Base-by-base conservation (phyloP, 2,113 vertebrate genomes). In the Chascanopsetta lugubris region DNA sequence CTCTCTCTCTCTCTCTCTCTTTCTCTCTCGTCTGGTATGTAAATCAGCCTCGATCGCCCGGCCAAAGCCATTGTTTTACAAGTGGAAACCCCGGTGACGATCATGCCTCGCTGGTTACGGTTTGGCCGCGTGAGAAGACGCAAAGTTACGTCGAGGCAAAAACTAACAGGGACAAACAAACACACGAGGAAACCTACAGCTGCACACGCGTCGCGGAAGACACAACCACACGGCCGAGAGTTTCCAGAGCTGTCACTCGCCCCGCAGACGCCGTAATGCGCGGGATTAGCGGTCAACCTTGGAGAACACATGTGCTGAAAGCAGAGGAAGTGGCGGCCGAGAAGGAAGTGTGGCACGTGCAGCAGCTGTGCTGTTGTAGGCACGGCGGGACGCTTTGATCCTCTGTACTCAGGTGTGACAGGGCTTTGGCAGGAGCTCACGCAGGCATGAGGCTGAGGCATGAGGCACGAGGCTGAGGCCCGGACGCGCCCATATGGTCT, bases 11-110 rank as follows among this genome's bases (percentile, higher is more conserved):
- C n/a, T n/a, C n/a, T n/a, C n/a, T n/a, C n/a, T n/a, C n/a, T n/a
- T n/a, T 68, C 67, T 6, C 76, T 51, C 65, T 78, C 70, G 77
- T 63, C 72, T 76, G 73, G 48, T 78, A 84, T 79, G 77, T 83
- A 87, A 88, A 85, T 61, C 69, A 77, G 66, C 79, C 79, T 77
- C 77, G 29, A 55, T 70, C n/a, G 64, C 38, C 80, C 58, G 85
- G 85, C 83, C 88, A 87, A 88, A 85, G 80, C 80, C 82, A 85
- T 89, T 85, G 85, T 90, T 92, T 91, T 91, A 92, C 88, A 90
- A 92, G 85, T 89, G 75, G 81, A 89, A 90, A 90, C 79, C 88
- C 79, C 83, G 82, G 79, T 64, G 64, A 82, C 88, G 89, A 88
- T 90, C 86, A 88, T 89, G 75, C 79, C 64, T 78, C 69, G 15